Conservation (phyloP, 2,113 vertebrate genomes). For the Cryptomyrus ogoouensis region DNA sequence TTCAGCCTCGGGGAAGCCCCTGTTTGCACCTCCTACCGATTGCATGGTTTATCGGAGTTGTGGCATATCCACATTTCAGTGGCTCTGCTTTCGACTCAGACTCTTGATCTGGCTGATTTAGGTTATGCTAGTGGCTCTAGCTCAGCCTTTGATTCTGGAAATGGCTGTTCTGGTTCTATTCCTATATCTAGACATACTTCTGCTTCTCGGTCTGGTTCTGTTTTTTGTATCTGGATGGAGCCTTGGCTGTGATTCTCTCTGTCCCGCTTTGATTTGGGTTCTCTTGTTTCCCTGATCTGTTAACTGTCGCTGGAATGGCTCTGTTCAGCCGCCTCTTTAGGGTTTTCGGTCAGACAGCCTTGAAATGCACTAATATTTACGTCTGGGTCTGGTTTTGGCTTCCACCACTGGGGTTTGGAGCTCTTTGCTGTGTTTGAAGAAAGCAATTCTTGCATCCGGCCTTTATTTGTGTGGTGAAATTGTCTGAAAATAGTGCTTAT, state of each 20-base stretch:
- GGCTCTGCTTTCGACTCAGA: neutral
- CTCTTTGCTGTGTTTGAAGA: neutral
- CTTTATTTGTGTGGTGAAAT: conserved; percentile 3
- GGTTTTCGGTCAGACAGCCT: conserved; percentile 1
- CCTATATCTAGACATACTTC: neutral
- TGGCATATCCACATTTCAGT: neutral
- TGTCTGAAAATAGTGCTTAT: neutral
- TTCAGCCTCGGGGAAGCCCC: neutral
- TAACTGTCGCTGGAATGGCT: neutral
- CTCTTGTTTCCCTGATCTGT: neutral
- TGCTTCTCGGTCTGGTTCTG: neutral
- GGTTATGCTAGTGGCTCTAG: neutral
- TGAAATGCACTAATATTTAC: conserved; percentile 1
- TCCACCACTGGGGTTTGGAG: neutral
- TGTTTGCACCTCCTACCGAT: neutral
- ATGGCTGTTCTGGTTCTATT: neutral
- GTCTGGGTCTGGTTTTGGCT: neutral
- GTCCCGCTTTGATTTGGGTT: neutral
- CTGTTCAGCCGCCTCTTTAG: neutral
- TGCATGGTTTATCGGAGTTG: neutral
- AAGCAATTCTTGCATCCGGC: neutral
- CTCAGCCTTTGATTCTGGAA: neutral
- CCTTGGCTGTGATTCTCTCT: neutral
- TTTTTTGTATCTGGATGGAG: neutral
- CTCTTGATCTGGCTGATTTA: neutral